Evolutionary conservation across 1,140 invertebrate genomes (phyloP), one percentile per base, ranked within the genome.

Genomic region (Myzus persicae): DNA sequence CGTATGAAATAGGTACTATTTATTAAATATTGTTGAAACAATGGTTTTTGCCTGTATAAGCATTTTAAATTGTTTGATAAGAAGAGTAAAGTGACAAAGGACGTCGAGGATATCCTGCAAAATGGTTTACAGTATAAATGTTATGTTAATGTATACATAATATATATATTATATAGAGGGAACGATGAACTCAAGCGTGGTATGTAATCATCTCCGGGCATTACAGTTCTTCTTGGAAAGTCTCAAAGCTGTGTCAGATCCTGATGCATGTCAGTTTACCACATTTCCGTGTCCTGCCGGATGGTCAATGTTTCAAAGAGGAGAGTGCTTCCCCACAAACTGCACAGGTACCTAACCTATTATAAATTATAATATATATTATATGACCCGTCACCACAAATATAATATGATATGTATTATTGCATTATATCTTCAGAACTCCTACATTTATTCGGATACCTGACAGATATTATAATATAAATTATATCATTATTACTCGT

Each of bases 281-380:
- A 95, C 95, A 2, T 96, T 95, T 95, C 95, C 95, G 0, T 96
- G 96, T 94, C 94, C 94, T 4, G 94, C 95, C 54, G 95, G 95
- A 9, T 94, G 94, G 36, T 94, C 94, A 14, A 94, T 95, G 31
- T 96, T 95, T 93, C 46, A 94, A 0, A 94, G 94, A 11, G 96
- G 96, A 26, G 94, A 94, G 8, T 96, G 96, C 93, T 96, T 96
- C 93, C 95, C 96, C 31, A 94, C 94, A 2, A 94, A 94, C 4
- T 95, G 95, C 40, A 85, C 89, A 48, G 88, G 93, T 93, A 93
- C n/a, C 31, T n/a, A n/a, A 36, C 31, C 31, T n/a, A 36, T n/a
- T n/a, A 67, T 76, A n/a, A 76, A 76, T 51, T 51, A 22, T 51
- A 51, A 76, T 76, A n/a, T 6, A 14, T 59, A 31, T 31, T 59